A percentile compares a stretch with the other conserved stretches of the same genome.
Conservation (phyloP, 1,140 invertebrate genomes). For the Oryctes rhinoceros region DNA sequence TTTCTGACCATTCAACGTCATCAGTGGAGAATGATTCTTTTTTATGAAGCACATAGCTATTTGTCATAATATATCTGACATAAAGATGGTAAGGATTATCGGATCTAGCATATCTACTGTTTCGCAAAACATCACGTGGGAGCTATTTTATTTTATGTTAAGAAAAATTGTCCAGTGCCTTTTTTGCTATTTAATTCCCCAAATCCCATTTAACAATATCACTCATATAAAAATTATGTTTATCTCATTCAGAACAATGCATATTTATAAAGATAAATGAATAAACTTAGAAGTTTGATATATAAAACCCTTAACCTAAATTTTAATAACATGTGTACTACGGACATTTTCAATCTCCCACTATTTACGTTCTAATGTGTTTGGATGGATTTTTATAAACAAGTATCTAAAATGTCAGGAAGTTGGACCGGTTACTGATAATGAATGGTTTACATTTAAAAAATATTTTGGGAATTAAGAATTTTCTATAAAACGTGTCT, state of each 20-base stretch:
- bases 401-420: not conserved
- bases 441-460: not conserved
- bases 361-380: not conserved
- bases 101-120: too few relatives aligned
- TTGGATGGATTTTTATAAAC: not conserved
- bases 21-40: too few relatives aligned
- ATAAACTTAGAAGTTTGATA: slow-evolving; percentile 6
- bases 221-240: slow-evolving; percentile 26
- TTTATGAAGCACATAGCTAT: too few relatives aligned
- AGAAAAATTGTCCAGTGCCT: not conserved
- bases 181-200: slow-evolving; percentile 11
- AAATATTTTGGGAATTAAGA: not conserved
- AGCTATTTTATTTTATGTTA: too few relatives aligned
- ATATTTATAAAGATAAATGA: slow-evolving; percentile 14
- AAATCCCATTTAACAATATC: slow-evolving; percentile 25
- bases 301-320: slow-evolving; percentile 34
- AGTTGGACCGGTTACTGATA: not conserved
- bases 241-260: slow-evolving; percentile 23
- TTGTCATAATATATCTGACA: too few relatives aligned
- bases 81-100: too few relatives aligned
- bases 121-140: not conserved
- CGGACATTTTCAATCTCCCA: not conserved
- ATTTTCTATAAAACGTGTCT: slow-evolving; percentile 6
- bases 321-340: not conserved
- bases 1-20: too few relatives aligned